Conservation (phyloP, 2,113 vertebrate genomes). For the Octodon degus region DNA sequence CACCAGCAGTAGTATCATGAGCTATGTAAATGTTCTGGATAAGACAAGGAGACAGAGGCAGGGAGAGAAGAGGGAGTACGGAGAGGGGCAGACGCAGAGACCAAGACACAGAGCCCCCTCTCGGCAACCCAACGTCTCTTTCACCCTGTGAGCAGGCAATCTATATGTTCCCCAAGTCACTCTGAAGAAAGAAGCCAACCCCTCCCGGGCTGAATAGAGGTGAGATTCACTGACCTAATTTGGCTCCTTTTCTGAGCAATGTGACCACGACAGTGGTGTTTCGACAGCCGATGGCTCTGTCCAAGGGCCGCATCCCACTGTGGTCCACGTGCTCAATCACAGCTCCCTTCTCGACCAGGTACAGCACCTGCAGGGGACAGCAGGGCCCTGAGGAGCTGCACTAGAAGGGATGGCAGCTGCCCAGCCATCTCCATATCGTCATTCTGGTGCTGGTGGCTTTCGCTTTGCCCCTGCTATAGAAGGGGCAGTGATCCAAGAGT, state of each 20-base stretch:
- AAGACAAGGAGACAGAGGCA: neutral
- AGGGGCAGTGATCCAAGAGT: neutral
- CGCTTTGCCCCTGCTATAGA: neutral
- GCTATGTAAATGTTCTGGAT: neutral
- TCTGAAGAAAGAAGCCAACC: neutral
- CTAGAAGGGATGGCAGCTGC: fast-evolving
- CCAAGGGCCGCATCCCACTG: slow-evolving; percentile 98
- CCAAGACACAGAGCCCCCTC: neutral
- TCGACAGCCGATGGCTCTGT: slow-evolving; percentile 97
- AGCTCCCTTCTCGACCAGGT: slow-evolving; percentile 97
- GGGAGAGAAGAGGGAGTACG: neutral
- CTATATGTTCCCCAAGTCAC: fast-evolving
- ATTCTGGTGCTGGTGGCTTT: neutral
- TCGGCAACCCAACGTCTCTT: neutral
- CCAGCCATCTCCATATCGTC: fast-evolving
- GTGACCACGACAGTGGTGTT: slow-evolving; percentile 96
- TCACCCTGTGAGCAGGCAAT: no score
- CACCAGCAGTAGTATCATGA: neutral
- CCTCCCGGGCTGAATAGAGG: neutral
- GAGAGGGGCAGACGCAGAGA: neutral
- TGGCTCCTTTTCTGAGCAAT: slow-evolving; percentile 96
- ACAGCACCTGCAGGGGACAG: slow-evolving; percentile 91
- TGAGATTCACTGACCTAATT: slow-evolving; percentile 89
- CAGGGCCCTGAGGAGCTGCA: neutral
- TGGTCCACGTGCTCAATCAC: slow-evolving; percentile 97